Evolutionary conservation across 2,113 vertebrate genomes (phyloP), one percentile per base, ranked within the genome.

Genomic region (Sclerurus mexicanus): DNA sequence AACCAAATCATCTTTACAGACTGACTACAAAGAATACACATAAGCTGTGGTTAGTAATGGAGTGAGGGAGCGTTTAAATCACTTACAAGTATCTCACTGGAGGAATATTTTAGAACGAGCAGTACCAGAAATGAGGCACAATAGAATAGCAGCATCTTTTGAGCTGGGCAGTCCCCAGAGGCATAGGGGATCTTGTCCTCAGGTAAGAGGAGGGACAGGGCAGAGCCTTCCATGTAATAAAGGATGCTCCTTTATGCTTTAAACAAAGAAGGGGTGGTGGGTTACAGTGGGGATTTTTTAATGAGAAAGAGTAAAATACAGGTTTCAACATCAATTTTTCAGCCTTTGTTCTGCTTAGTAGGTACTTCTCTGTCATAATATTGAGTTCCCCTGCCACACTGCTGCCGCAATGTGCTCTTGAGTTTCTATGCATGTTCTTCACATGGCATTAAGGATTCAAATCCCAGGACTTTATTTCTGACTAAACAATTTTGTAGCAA

Each of bases 1-100:
- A 95, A 85, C 74, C 81, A 85, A 95, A 93, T 93, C 42, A 80
- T 96, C 84, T 85, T 87, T 85, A 66, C 59, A 92, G 71, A 55
- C 67, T 77, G 75, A 83, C 53, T 94, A 67, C 59, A 93, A 73
- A 91, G 42, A 59, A 71, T 67, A 88, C 64, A 69, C 85, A 80
- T 85, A 46, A 90, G 30, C 52, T 59, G 72, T 83, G 37, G 63
- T 85, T 96, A 85, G 77, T 64, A 89, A 47, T 8, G 27, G 86
- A 90, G 72, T 3, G 4, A 94, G 55, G 31, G 28, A 89, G 58
- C 23, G 5, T 89, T 93, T 93, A 87, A 91, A 89, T 79, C 69
- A 87, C 30, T 76, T 69, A 9, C 8, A 73, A 35, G 23, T 60
- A 40, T 94, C 62, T 96, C 40, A 14, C 14, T 27, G 37, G 8